Conservation (phyloP, 1,140 invertebrate species). For the Aphelenchoides fujianensis region DNA sequence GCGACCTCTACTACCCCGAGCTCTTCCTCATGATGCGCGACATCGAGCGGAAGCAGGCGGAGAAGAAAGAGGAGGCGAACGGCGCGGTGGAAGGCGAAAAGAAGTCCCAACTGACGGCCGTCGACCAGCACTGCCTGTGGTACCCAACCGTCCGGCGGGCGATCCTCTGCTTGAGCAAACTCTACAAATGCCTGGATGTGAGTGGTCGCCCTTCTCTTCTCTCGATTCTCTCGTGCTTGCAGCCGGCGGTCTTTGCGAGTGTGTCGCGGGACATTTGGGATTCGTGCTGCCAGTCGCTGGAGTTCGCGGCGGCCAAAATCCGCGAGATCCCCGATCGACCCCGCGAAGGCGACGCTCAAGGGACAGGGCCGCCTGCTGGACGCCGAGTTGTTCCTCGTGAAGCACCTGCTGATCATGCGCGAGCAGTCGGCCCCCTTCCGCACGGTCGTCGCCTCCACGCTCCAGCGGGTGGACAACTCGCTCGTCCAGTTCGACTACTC, state of each 20-base stretch:
- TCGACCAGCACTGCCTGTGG: conserved; percentile 98
- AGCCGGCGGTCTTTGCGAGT: conserved; percentile 86
- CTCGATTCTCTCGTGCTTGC: conserved; percentile 35
- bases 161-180: conserved; percentile 84
- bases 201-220: conserved; percentile 49
- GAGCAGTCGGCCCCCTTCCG: conserved; percentile 71
- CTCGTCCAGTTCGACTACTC: conserved; percentile 51
- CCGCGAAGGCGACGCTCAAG: conserved; percentile 27
- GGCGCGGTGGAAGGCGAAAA: conserved; percentile 7
- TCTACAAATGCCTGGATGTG: conserved; percentile 88
- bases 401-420: conserved; percentile 89
- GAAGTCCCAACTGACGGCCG: conserved; percentile 68
- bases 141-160: conserved; percentile 92
- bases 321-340: conserved; percentile 10
- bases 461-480: neutral
- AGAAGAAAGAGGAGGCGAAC: neutral
- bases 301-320: conserved; percentile 70
- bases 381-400: conserved; percentile 91
- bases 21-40: conserved; percentile 88
- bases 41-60: conserved; percentile 41
- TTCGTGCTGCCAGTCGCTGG: conserved; percentile 83
- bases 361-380: conserved; percentile 69
- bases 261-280: conserved; percentile 89
- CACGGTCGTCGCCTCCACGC: conserved; percentile 10
- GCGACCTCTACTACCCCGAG: conserved; percentile 94